These are phyloP conservation scores for Drosophila hydei DNA, from an alignment of 1,140 invertebrate species.

Conservation along the genomic window DNA sequence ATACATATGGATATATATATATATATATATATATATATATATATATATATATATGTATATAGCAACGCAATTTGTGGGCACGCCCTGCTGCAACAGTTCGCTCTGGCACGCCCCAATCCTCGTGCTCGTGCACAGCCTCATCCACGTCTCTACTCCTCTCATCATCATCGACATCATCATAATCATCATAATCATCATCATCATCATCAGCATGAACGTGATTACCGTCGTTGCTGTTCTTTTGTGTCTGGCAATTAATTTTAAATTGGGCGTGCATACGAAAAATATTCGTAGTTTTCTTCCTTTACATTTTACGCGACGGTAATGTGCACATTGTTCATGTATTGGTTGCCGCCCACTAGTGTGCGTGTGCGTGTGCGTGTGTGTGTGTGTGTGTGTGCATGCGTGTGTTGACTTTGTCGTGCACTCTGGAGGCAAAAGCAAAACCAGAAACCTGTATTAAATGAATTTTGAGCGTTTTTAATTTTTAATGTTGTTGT, in stretches of 20 bases:
- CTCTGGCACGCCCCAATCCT: slow-evolving; percentile 15
- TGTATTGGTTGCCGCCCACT: slow-evolving; percentile 26
- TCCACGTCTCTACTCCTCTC: slow-evolving; percentile 15
- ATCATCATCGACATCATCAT: slow-evolving; percentile 11
- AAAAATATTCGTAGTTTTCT: slow-evolving; percentile 82
- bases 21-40: slow-evolving; percentile 13
- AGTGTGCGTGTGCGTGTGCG: slow-evolving; percentile 14
- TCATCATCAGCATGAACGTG: not conserved
- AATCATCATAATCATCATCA: slow-evolving; percentile 13
- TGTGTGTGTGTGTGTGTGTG: not conserved
- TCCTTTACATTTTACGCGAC: slow-evolving; percentile 66
- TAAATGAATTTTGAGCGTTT: slow-evolving; percentile 72
- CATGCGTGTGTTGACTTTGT: slow-evolving; percentile 48
- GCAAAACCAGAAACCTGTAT: slow-evolving; percentile 47
- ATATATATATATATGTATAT: not conserved
- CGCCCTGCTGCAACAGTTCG: slow-evolving; percentile 42
- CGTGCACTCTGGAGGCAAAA: slow-evolving; percentile 39
- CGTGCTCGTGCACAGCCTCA: slow-evolving; percentile 6
- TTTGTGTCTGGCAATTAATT: slow-evolving; percentile 84
- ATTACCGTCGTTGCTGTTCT: slow-evolving; percentile 54
- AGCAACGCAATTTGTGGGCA: slow-evolving; percentile 30
- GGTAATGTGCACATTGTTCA: slow-evolving; percentile 52
- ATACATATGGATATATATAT: no score
- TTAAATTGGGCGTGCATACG: slow-evolving; percentile 83
- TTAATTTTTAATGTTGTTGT: slow-evolving; percentile 58